A percentile compares a stretch with the other conserved stretches of the same genome.
phyloP scores from a whole-genome alignment of 2,888 invertebrate genomes.

The Acrobasis suavella region DNA sequence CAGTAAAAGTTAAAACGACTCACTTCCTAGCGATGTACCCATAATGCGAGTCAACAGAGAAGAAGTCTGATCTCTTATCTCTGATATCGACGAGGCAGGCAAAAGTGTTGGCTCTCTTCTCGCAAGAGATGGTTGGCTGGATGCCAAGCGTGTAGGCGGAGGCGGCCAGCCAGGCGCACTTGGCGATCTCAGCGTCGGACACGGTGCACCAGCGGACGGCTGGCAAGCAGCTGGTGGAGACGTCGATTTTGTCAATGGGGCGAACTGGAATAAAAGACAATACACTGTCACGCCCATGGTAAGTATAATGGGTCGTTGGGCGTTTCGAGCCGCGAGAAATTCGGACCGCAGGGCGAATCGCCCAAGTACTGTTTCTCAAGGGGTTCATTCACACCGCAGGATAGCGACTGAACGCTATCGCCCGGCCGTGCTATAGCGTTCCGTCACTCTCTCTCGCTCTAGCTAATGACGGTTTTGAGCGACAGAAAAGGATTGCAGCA shows the following conservation, averaged over 20 bases:
- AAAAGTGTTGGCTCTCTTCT: slow-evolving; percentile 64
- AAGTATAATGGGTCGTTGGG: no score
- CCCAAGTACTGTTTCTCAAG: no score
- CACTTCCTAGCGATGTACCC: slow-evolving; percentile 85
- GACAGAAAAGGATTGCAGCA: no score
- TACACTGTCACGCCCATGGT: no score
- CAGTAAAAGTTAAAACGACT: slow-evolving; percentile 42
- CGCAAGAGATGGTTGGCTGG: slow-evolving; percentile 82
- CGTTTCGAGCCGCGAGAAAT: no score
- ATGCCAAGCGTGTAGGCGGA: slow-evolving; percentile 82
- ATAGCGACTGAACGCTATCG: no score
- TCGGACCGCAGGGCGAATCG: no score
- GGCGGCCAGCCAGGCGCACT: slow-evolving; percentile 83
- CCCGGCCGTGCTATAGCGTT: no score
- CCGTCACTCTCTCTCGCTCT: no score
- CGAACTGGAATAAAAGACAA: slow-evolving; percentile 51
- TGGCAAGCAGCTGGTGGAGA: slow-evolving; percentile 53
- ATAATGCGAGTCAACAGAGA: slow-evolving; percentile 84
- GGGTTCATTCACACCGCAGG: no score
- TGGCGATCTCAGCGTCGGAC: slow-evolving; percentile 74
- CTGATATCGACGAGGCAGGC: slow-evolving; percentile 81
- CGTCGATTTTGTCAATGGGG: slow-evolving; percentile 45
- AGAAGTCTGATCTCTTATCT: slow-evolving; percentile 78
- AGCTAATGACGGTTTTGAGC: no score
- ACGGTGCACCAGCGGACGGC: slow-evolving; percentile 84